phyloP scores from a whole-genome alignment of 1,140 invertebrate genomes.

The Zeugodacus cucurbitae region DNA sequence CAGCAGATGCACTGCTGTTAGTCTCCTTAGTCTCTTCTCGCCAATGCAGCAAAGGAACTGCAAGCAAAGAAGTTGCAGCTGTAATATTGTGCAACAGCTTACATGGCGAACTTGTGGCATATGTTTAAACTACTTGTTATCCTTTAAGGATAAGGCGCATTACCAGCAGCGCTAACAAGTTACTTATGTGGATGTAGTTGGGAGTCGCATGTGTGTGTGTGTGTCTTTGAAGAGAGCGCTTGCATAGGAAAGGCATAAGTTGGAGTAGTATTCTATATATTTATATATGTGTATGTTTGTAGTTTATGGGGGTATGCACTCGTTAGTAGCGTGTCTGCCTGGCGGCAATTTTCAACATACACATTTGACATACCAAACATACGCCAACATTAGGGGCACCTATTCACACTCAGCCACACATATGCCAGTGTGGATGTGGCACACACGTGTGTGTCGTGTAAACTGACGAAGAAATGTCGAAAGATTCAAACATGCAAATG shows the following conservation, averaged over 20 bases:
- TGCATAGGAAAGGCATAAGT: not conserved
- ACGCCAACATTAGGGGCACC: not conserved
- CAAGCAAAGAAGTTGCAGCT: not conserved
- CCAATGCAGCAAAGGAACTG: not conserved
- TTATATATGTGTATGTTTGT: not conserved
- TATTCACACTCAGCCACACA: not conserved
- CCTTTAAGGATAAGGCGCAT: conserved; percentile 31
- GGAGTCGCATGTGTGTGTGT: not conserved
- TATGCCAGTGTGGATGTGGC: not conserved
- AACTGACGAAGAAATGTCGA: not conserved
- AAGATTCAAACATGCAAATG: conserved; percentile 27
- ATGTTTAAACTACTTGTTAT: conserved; percentile 33
- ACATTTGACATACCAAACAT: not conserved
- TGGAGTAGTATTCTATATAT: not conserved
- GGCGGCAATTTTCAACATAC: conserved; percentile 15
- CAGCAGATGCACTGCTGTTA: conserved; percentile 23
- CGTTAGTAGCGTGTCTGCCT: conserved; percentile 4
- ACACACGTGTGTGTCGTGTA: not conserved
- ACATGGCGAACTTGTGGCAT: conserved; percentile 24
- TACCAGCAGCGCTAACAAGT: conserved; percentile 33
- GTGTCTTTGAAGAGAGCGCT: not conserved
- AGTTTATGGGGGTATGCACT: not conserved
- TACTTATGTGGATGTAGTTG: not conserved
- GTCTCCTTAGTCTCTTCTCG: not conserved
- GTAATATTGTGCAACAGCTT: not conserved